A percentile compares a stretch with the other conserved stretches of the same genome.
phyloP scores from a whole-genome alignment of 1,140 invertebrate genomes.

The Drosophila ambigua region DNA sequence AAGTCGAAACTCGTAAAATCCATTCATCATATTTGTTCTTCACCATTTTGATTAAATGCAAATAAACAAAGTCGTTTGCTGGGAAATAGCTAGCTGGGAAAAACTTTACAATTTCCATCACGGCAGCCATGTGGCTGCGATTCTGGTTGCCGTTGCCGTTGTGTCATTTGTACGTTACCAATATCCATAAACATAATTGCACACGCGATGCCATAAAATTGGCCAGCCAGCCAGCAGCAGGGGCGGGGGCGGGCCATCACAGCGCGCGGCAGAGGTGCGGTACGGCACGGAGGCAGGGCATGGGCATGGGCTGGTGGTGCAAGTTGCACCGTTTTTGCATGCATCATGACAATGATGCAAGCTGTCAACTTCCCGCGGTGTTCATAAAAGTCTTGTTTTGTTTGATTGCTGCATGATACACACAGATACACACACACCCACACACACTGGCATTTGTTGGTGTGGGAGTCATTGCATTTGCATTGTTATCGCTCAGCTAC shows the following conservation, averaged over 20 bases:
- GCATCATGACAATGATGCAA: slow-evolving; percentile 76
- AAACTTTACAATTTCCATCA: slow-evolving; percentile 4
- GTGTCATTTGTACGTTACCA: slow-evolving; percentile 54
- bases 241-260: too few relatives aligned
- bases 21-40: not conserved
- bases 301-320: not conserved
- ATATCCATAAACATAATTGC: slow-evolving; percentile 75
- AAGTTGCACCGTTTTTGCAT: slow-evolving; percentile 60
- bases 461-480: slow-evolving; percentile 64
- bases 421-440: slow-evolving; percentile 19
- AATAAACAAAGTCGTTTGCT: slow-evolving; percentile 9
- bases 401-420: slow-evolving; percentile 65
- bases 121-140: slow-evolving; percentile 29
- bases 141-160: slow-evolving; percentile 22
- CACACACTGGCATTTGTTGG: slow-evolving; percentile 11
- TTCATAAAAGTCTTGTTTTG: slow-evolving; percentile 80
- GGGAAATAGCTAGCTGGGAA: not conserved
- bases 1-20: not conserved
- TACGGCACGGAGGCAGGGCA: not conserved
- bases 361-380: slow-evolving; percentile 81
- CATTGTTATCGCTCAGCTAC: slow-evolving; percentile 79
- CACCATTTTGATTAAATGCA: slow-evolving; percentile 6
- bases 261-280: too few relatives aligned
- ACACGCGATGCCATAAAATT: slow-evolving; percentile 77
- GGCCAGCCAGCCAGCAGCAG: slow-evolving; percentile 34